phyloP scores from a whole-genome alignment of 2,797 vertebrate species.

The Serranus cabrilla region DNA sequence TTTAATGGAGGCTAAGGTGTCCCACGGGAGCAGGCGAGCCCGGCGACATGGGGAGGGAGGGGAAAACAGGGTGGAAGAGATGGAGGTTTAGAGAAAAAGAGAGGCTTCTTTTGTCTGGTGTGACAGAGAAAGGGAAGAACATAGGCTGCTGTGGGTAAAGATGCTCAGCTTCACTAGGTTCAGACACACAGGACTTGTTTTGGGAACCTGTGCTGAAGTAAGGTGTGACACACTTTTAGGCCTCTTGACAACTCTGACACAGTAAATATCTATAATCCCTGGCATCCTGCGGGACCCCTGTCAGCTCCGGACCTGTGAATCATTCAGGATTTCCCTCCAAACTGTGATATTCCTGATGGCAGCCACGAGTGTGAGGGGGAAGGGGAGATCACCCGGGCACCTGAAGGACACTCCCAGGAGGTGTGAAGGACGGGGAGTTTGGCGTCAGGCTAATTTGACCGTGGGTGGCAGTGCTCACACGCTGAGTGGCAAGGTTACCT shows the following conservation, averaged over 20 bases:
- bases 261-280: constrained; percentile 24
- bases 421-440: constrained; percentile 73
- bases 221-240: constrained; percentile 1
- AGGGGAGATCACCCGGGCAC: constrained; percentile 66
- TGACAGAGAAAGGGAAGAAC: background rate
- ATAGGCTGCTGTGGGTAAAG: background rate
- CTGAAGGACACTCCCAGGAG: constrained; percentile 90
- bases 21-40: constrained; percentile 79
- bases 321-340: constrained; percentile 8
- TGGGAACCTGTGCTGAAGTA: background rate
- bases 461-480: constrained; percentile 84
- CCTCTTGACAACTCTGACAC: constrained; percentile 16
- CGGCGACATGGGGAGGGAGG: constrained; percentile 35
- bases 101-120: constrained; percentile 17
- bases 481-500: constrained; percentile 94
- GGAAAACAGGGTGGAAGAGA: constrained; percentile 16
- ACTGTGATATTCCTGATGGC: constrained; percentile 10
- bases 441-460: constrained; percentile 87
- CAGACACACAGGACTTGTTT: background rate
- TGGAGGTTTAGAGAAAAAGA: constrained; percentile 33
- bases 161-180: background rate
- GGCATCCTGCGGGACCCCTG: constrained; percentile 6
- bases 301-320: constrained; percentile 16
- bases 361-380: constrained; percentile 2
- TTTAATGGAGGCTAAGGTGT: constrained; percentile 90